Evolutionary conservation across 2,113 vertebrate genomes (phyloP).

Genomic region (Nycticryphes semicollaris): DNA sequence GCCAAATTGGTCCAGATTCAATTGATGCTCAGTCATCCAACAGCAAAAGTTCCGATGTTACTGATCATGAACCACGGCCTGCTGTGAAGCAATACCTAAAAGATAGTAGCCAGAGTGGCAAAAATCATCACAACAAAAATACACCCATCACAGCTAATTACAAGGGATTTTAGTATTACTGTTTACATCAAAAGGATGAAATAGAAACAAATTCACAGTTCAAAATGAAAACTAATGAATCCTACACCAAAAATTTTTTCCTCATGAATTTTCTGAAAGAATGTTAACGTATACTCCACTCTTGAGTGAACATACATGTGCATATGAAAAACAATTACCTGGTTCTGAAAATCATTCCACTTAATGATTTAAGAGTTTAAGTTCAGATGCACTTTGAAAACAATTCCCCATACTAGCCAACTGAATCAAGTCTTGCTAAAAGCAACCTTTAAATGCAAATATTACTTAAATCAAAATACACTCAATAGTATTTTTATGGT

Average conservation of each 20-base stretch:
- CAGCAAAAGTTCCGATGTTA: background rate
- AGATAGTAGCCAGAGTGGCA: background rate
- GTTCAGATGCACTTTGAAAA: background rate
- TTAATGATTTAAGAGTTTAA: background rate
- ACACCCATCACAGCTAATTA: background rate
- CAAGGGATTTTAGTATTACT: background rate
- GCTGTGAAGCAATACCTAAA: background rate
- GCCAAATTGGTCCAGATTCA: background rate
- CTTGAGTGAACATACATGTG: background rate
- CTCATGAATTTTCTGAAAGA: background rate
- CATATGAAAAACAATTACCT: background rate
- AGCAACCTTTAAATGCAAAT: background rate
- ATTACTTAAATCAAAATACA: background rate
- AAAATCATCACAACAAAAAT: background rate
- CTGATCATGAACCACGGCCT: background rate
- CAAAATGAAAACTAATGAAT: background rate
- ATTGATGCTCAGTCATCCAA: background rate
- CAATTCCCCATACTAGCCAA: background rate
- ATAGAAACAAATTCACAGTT: background rate
- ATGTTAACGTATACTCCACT: background rate
- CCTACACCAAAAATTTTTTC: background rate
- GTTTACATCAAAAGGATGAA: background rate
- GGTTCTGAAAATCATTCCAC: background rate
- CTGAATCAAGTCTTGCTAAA: background rate
- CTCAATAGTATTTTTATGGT: background rate